Conservation (phyloP, 92 coral and sea anemone genomes). For the Phymanthus crucifer region DNA sequence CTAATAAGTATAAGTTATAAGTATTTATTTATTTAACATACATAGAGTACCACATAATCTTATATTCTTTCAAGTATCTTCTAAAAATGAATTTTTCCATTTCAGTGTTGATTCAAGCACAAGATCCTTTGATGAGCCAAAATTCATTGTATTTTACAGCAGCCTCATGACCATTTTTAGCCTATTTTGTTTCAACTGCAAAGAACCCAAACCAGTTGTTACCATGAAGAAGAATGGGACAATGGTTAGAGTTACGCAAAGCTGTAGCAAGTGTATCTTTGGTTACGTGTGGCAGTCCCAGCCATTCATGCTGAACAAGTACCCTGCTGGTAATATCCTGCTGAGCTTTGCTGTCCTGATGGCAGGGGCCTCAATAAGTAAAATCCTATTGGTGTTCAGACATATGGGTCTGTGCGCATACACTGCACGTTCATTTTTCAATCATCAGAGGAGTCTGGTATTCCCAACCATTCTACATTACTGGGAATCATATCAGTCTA, state of each 20-base stretch:
- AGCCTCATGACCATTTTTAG: constrained; percentile 26
- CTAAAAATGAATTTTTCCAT: neutral
- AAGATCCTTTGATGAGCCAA: too few species aligned
- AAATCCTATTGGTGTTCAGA: constrained; percentile 40
- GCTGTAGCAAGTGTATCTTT: constrained; percentile 38
- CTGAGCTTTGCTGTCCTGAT: constrained; percentile 52
- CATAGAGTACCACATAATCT: neutral
- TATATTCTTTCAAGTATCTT: neutral
- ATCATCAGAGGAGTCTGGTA: constrained; percentile 3
- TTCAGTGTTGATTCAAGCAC: constrained; percentile 11
- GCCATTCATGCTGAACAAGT: constrained; percentile 47
- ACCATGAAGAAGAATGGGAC: constrained; percentile 51
- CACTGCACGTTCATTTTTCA: constrained; percentile 30
- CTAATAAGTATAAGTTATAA: neutral
- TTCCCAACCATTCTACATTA: constrained; percentile 15
- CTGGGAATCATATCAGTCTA: constrained; percentile 15
- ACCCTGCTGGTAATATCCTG: constrained; percentile 61
- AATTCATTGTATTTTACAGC: too few species aligned
- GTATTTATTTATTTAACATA: neutral
- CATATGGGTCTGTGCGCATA: constrained; percentile 49
- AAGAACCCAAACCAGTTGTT: constrained; percentile 32
- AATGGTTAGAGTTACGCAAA: constrained; percentile 50
- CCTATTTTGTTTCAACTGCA: constrained; percentile 62
- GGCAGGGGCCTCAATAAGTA: constrained; percentile 60
- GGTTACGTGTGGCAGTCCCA: constrained; percentile 53